These are phyloP conservation scores for Acipenser transmontanus DNA, from an alignment of 2,797 vertebrate species.

Conservation along the genomic window DNA sequence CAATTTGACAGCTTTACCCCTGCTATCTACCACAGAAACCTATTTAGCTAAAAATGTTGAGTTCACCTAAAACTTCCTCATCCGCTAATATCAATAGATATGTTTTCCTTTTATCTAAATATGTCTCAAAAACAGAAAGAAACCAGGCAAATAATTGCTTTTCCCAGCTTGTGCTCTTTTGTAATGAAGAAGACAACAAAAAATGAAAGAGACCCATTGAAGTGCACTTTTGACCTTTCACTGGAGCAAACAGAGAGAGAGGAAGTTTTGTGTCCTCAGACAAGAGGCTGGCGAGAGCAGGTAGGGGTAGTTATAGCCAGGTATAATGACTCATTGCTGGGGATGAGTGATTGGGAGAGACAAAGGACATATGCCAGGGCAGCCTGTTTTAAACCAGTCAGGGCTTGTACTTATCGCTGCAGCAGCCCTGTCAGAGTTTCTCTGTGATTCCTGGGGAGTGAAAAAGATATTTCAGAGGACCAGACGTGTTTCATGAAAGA, in stretches of 20 bases:
- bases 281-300: slow-evolving; percentile 23
- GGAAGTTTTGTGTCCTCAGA: slow-evolving; percentile 29
- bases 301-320: slow-evolving; percentile 24
- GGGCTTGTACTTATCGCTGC: not conserved
- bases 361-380: slow-evolving; percentile 27
- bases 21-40: too few species aligned
- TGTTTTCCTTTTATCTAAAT: too few species aligned
- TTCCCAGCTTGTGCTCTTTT: slow-evolving; percentile 47
- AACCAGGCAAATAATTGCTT: slow-evolving; percentile 57
- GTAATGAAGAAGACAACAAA: slow-evolving; percentile 9
- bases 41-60: too few species aligned
- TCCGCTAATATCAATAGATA: too few species aligned
- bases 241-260: slow-evolving; percentile 26
- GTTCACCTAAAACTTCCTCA: too few species aligned
- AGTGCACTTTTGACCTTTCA: slow-evolving; percentile 39
- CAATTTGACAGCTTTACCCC: too few species aligned
- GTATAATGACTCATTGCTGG: slow-evolving; percentile 21
- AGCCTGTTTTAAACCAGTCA: slow-evolving; percentile 7
- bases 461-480: too few species aligned
- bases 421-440: too few species aligned
- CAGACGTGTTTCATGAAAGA: too few species aligned
- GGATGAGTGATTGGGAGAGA: slow-evolving; percentile 8
- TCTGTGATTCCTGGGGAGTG: too few species aligned
- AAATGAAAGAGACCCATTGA: slow-evolving; percentile 18
- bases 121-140: slow-evolving; percentile 36